A percentile compares a stretch with the other conserved stretches of the same genome.
Evolutionary conservation across 2,888 invertebrate species (phyloP).

Genomic region (Alloplasta piceator): DNA sequence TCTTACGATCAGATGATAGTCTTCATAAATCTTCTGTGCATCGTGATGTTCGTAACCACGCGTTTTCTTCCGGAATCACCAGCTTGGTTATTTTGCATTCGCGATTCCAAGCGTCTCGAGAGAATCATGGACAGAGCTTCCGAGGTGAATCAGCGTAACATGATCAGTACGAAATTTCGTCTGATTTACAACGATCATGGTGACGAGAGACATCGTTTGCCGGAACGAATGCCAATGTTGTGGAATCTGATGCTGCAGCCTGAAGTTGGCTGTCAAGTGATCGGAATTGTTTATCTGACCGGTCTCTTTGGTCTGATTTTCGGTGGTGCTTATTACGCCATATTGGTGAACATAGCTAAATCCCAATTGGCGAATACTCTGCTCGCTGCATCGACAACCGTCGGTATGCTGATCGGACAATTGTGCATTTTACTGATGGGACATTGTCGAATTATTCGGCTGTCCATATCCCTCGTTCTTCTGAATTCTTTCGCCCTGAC

Average conservation of each 20-base stretch:
- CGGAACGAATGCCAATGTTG: slow-evolving; percentile 54
- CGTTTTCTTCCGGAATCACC: slow-evolving; percentile 67
- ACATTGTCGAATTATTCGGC: slow-evolving; percentile 63
- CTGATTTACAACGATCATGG: slow-evolving; percentile 53
- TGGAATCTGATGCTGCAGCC: slow-evolving; percentile 63
- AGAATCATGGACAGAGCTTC: slow-evolving; percentile 53
- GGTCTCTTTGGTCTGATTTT: slow-evolving; percentile 64
- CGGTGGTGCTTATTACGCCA: slow-evolving; percentile 62
- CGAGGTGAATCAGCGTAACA: slow-evolving; percentile 55
- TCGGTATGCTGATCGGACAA: slow-evolving; percentile 65
- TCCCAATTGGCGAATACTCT: slow-evolving; percentile 63
- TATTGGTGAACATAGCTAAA: slow-evolving; percentile 58
- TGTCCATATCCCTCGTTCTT: slow-evolving; percentile 63
- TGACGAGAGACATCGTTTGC: slow-evolving; percentile 56
- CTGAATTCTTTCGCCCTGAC: slow-evolving; percentile 63
- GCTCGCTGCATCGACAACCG: slow-evolving; percentile 51
- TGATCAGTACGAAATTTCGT: slow-evolving; percentile 48
- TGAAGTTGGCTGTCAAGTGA: slow-evolving; percentile 66
- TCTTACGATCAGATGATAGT: slow-evolving; percentile 66
- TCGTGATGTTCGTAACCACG: slow-evolving; percentile 62
- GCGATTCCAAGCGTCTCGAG: slow-evolving; percentile 49
- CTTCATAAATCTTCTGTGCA: slow-evolving; percentile 59
- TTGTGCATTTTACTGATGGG: slow-evolving; percentile 66
- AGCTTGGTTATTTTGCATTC: slow-evolving; percentile 66
- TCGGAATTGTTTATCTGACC: slow-evolving; percentile 66